Evolutionary conservation across 1,140 invertebrate genomes (phyloP).

Genomic region (Globodera rostochiensis): DNA sequence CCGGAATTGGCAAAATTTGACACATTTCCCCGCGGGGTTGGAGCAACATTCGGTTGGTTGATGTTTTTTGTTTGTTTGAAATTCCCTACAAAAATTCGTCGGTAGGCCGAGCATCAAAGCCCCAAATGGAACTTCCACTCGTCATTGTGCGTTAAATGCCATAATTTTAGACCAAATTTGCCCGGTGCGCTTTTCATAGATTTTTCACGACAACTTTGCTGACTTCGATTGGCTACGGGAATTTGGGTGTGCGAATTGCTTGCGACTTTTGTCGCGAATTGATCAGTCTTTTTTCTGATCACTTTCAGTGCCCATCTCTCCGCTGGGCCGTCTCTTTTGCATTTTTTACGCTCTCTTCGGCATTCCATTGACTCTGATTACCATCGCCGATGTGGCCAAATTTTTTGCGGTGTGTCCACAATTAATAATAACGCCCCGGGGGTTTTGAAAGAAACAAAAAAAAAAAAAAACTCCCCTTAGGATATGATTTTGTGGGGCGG

Average conservation of each 20-base stretch:
- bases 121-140: constrained; percentile 57
- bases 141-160: constrained; percentile 26
- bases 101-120: background rate
- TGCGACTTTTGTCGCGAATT: background rate
- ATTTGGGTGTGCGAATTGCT: constrained; percentile 22
- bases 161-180: background rate
- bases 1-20: constrained; percentile 25
- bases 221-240: constrained; percentile 50
- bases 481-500: constrained; percentile 24
- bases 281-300: constrained; percentile 28
- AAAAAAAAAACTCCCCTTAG: background rate
- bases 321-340: constrained; percentile 51
- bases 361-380: constrained; percentile 56
- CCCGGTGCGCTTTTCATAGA: background rate
- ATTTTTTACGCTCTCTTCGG: constrained; percentile 50
- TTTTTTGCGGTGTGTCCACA: constrained; percentile 44
- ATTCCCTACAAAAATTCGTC: too few species aligned
- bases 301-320: constrained; percentile 53
- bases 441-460: background rate
- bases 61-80: background rate
- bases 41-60: constrained; percentile 12
- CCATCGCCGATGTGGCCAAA: constrained; percentile 54
- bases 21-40: background rate
- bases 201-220: constrained; percentile 53
- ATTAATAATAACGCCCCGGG: background rate